Conservation (phyloP, 2,113 vertebrate species). For the Tupaia tana region DNA sequence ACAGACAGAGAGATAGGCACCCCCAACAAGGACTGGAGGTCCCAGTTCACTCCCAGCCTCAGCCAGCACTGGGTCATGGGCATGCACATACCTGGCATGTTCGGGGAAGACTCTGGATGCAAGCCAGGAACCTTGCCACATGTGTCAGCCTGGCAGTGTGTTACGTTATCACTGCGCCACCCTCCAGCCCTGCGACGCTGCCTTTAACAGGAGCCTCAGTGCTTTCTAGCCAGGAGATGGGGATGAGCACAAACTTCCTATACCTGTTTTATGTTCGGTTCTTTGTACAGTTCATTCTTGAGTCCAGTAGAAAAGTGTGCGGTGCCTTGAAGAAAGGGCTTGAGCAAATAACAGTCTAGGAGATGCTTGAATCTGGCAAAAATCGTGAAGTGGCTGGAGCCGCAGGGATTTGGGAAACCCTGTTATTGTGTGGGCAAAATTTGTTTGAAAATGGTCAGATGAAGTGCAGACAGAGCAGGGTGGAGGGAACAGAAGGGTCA, state of each 20-base stretch:
- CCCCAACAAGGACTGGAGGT: no score
- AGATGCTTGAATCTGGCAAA: background rate
- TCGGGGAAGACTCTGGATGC: no score
- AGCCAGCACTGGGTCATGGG: no score
- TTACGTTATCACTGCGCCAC: no score
- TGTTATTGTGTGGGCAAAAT: rapidly evolving
- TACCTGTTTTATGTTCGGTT: constrained; percentile 25
- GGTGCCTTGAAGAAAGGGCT: background rate
- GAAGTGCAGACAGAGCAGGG: background rate
- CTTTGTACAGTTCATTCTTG: background rate
- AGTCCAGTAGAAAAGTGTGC: background rate
- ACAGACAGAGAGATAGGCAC: no score
- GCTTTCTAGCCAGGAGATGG: background rate
- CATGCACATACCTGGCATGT: no score
- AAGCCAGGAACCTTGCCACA: no score
- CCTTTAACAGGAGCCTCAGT: background rate
- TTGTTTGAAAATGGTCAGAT: background rate
- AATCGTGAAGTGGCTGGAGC: background rate
- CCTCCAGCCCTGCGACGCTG: no score
- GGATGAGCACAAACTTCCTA: background rate
- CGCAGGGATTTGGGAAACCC: background rate
- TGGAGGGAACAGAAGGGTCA: background rate
- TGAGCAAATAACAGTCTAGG: background rate
- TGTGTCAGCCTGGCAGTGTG: no score
- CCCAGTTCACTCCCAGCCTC: no score